phyloP scores from a whole-genome alignment of 1,140 invertebrate species.

The Euschistus heros region DNA sequence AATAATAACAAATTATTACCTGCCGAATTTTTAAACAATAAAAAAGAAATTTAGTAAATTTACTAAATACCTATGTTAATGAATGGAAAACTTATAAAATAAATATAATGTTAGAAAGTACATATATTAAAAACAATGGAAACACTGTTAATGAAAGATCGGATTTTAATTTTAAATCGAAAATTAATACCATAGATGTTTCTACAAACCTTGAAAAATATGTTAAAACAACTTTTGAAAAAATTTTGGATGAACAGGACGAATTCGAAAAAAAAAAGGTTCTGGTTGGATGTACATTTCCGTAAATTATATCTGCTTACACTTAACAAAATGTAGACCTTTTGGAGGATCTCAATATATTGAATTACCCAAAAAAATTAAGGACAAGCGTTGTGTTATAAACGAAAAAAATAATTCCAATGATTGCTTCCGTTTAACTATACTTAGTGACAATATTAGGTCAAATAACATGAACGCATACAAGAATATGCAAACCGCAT shows the following conservation, averaged over 20 bases:
- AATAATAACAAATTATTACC: not conserved
- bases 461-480: not conserved
- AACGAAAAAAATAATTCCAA: no score
- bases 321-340: not conserved
- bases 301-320: not conserved
- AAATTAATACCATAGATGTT: not conserved
- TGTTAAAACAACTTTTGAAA: no score
- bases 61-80: not conserved
- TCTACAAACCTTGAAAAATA: not conserved
- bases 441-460: not conserved
- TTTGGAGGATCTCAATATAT: not conserved
- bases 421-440: not conserved
- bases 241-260: not conserved
- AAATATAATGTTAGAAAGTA: not conserved
- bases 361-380: no score
- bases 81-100: not conserved
- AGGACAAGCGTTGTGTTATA: no score
- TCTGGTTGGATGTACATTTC: not conserved
- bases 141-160: not conserved
- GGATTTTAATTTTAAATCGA: not conserved
- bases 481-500: not conserved
- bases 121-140: not conserved
- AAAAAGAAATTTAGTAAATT: not conserved
- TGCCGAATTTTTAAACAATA: not conserved
- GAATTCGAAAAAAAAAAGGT: not conserved